Base-by-base conservation (phyloP, 1,140 invertebrate species). In the Trissolcus basalis region DNA sequence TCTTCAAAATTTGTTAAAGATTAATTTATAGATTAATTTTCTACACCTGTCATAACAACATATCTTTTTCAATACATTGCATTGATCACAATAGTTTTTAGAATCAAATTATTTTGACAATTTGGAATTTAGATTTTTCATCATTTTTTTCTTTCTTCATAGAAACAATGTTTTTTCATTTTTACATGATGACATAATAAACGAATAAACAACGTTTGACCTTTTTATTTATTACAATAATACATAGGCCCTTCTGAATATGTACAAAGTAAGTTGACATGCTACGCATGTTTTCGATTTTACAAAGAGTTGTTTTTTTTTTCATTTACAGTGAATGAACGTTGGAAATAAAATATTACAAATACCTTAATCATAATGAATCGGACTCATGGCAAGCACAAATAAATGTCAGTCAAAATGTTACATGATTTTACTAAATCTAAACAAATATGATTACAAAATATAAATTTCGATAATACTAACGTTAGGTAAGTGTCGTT, bases 271-370 rank as follows among this genome's bases (percentile, higher is more conserved):
- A 69, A 75, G 65, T 65, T 76, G 60, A 65, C 55, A 70, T 55
- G 39, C 60, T 54, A 59, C 69, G 43, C 63, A 49, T 33, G 35
- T 44, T 68, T 50, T 43, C 15, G 47, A 51, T 48, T 67, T 64
- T 16, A 13, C 45, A 35, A 51, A 11, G 15, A 58, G 35, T 41
- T 41, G 44, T 19, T 0, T 67, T 51, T 33, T 48, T 43, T 4
- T 63, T 50, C 45, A 19, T 61, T 67, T 51, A 56, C 27, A 43
- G 47, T 67, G 51, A 61, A 72, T 67, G 36, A 67, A 61, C n/a
- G n/a, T n/a, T n/a, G n/a, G n/a, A n/a, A n/a, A n/a, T n/a, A n/a
- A 65, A 73, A 65, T 73, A 67, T 60, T 59, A 74, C 49, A 75
- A 58, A 11, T 55, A 64, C 14, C 54, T 63, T 59, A 61, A 33